Conservation (phyloP, 35 echinoderm and acorn worm species). For the Strongylocentrotus purpuratus region DNA sequence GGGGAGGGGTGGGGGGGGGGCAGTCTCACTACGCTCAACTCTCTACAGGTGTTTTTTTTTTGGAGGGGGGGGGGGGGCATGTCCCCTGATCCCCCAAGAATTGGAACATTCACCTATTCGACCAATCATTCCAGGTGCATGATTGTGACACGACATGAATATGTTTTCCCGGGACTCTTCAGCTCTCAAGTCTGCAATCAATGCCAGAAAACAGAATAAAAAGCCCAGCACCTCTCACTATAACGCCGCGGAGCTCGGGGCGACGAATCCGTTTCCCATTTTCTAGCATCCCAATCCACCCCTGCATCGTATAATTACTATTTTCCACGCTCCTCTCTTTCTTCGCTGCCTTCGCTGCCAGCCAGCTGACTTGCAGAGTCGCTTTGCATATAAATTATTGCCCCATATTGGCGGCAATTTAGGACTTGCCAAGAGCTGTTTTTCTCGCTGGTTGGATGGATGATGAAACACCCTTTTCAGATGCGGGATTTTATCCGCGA, state of each 20-base stretch:
- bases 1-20: no score
- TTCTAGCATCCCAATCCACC: neutral
- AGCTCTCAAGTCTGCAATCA: neutral
- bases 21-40: no score
- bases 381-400: constrained; percentile 11
- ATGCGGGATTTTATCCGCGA: neutral
- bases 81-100: no score
- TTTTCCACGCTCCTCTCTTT: neutral
- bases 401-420: neutral
- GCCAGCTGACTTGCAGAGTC: neutral
- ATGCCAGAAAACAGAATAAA: neutral
- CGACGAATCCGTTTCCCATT: neutral
- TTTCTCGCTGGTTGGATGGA: neutral
- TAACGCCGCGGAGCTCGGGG: neutral
- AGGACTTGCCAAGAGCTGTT: neutral
- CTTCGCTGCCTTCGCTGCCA: neutral
- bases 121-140: neutral
- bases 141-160: constrained; percentile 2
- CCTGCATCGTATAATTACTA: neutral
- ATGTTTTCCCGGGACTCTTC: neutral
- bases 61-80: no score
- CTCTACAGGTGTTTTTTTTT: no score
- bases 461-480: neutral
- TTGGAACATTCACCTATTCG: neutral
- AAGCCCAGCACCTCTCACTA: neutral